Evolutionary conservation across 2,113 vertebrate species (phyloP), one percentile per base, ranked within the genome.

Genomic region (Tetrao urogallus): DNA sequence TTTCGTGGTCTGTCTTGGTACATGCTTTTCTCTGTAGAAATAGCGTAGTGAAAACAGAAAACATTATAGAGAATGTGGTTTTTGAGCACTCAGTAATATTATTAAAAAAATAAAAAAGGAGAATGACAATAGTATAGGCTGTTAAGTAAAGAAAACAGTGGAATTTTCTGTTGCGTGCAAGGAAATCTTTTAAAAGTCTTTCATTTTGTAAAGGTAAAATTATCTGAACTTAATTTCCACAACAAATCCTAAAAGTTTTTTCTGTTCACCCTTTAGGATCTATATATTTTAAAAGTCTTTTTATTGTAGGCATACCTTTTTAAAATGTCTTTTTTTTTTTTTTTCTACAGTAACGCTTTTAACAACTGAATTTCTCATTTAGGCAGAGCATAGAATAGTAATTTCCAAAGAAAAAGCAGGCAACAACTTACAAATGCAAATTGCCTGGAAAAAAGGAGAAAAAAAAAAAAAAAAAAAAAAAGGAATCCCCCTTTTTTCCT

Each of bases 361-460:
- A 78, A 54, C 72, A 90, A 54, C 42, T 77, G 43, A 0, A 60
- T 78, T 93, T 90, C 38, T 86, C 69, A 90, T 72, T 76, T 84
- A 69, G 19, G 60, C 11, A 0, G 0, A 88, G 19, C 13, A 38
- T 32, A 48, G 54, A 84, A 58, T 13, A 67, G 69, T 42, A 71
- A 90, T 86, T 92, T 88, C 54, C 56, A 91, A 87, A 89, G 40
- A 50, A 82, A 28, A 77, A 93, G 58, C 17, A 85, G 74, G 71
- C 54, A 89, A 36, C n/a, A n/a, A 89, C 40, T n/a, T 73, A 50
- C 54, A 80, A 92, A 95, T 65, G 48, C 40, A 88, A 82, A 77
- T 63, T 48, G 66, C 38, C 38, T 38, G 38, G 9, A 38, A 38
- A 38, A 38, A 38, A 38, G 38, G 38, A 38, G 4, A 38, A 38